Percentiles rank a stretch among this genome's conserved stretches.
These are phyloP conservation scores for Enteromius afrohamiltoni DNA, from an alignment of 2,797 vertebrate genomes.

Conservation along the genomic window DNA sequence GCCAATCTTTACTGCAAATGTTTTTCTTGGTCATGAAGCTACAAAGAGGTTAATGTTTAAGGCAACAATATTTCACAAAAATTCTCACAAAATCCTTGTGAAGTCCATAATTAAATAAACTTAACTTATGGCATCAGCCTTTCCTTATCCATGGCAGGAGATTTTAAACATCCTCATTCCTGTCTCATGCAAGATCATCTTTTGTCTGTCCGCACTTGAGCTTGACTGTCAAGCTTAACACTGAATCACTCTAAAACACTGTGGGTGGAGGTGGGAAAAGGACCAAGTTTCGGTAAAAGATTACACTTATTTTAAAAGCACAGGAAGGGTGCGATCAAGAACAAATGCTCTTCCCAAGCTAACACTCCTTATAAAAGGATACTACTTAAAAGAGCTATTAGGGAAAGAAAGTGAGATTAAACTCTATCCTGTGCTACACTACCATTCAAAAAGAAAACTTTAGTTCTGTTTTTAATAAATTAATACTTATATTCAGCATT, in stretches of 20 bases:
- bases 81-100: slow-evolving; percentile 9
- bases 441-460: background rate
- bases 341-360: slow-evolving; percentile 18
- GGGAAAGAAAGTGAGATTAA: background rate
- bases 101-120: background rate
- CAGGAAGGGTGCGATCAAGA: slow-evolving; percentile 24
- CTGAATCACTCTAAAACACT: slow-evolving; percentile 30
- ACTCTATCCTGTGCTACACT: background rate
- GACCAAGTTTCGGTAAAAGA: slow-evolving; percentile 47
- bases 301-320: slow-evolving; percentile 15
- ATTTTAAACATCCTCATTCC: slow-evolving; percentile 6
- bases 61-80: slow-evolving; percentile 7
- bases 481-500: background rate
- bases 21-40: background rate
- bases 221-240: slow-evolving; percentile 16
- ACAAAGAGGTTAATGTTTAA: slow-evolving; percentile 15
- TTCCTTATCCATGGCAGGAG: slow-evolving; percentile 2
- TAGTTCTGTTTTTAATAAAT: background rate
- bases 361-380: slow-evolving; percentile 14
- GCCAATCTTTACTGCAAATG: background rate
- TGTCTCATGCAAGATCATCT: slow-evolving; percentile 14
- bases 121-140: background rate
- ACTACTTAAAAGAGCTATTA: background rate
- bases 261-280: slow-evolving; percentile 40
- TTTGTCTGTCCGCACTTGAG: slow-evolving; percentile 24